These are phyloP conservation scores for Panopea generosa DNA, from an alignment of 2,888 invertebrate genomes.

Conservation along the genomic window DNA sequence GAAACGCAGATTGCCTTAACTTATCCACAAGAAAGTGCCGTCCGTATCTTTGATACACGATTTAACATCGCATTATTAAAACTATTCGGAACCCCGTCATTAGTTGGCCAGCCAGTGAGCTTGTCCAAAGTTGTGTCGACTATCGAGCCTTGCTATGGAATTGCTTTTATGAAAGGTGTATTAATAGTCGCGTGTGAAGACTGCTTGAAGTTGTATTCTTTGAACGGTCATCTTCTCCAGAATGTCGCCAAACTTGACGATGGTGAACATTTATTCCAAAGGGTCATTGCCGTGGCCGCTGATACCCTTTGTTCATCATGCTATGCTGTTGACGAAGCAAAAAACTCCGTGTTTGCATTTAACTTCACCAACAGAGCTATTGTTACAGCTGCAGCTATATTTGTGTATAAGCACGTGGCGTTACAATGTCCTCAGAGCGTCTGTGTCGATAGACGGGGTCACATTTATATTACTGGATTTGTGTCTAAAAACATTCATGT, in stretches of 20 bases:
- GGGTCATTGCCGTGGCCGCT: constrained; percentile 22
- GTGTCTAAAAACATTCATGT: constrained; percentile 53
- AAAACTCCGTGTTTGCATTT: constrained; percentile 28
- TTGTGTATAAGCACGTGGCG: constrained; percentile 28
- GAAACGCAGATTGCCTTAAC: constrained; percentile 40
- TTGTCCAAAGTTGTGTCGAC: constrained; percentile 12
- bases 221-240: constrained; percentile 17
- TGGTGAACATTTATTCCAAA: constrained; percentile 17
- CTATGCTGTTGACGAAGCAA: constrained; percentile 41
- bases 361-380: constrained; percentile 9
- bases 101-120: constrained; percentile 32
- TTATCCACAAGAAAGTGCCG: constrained; percentile 46
- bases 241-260: too few relatives aligned
- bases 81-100: constrained; percentile 38
- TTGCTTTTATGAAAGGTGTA: constrained; percentile 13
- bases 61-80: constrained; percentile 32
- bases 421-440: constrained; percentile 47
- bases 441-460: constrained; percentile 17
- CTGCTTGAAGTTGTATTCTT: constrained; percentile 37
- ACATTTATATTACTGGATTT: constrained; percentile 48
- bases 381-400: constrained; percentile 6
- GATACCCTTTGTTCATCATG: constrained; percentile 19
- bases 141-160: constrained; percentile 42
- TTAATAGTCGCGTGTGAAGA: constrained; percentile 50
- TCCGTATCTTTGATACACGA: constrained; percentile 4